phyloP scores from a whole-genome alignment of 2,113 vertebrate genomes.

The Falcunculus frontatus region DNA sequence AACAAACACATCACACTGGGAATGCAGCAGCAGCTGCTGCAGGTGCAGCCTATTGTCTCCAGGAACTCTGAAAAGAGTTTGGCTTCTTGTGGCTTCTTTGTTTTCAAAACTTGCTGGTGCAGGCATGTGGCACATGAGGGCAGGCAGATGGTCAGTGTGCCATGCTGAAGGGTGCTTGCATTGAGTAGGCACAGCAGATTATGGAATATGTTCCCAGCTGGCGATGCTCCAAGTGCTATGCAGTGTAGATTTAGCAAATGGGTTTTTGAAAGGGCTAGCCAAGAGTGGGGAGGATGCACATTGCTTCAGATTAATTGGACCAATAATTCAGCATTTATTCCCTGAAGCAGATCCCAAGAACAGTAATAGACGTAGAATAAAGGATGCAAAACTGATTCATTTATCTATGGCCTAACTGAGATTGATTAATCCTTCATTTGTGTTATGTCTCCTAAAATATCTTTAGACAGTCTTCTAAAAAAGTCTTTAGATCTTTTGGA shows the following conservation, averaged over 20 bases:
- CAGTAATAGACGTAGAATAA: neutral
- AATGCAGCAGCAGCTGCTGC: neutral
- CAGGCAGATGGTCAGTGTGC: neutral
- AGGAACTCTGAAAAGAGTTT: neutral
- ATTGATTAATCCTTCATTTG: neutral
- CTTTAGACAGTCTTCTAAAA: neutral
- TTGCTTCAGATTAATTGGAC: neutral
- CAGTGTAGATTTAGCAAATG: neutral
- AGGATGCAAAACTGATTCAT: neutral
- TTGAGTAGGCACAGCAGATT: neutral
- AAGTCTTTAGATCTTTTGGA: neutral
- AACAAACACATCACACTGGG: neutral
- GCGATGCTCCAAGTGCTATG: fast-evolving
- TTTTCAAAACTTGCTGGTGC: neutral
- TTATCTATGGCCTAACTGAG: neutral
- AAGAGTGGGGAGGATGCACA: neutral
- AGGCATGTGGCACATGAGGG: neutral
- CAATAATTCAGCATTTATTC: neutral
- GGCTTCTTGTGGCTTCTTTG: neutral
- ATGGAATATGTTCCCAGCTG: neutral
- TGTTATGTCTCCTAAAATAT: neutral
- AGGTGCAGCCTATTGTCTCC: neutral
- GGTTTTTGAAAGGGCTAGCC: neutral
- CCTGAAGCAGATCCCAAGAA: neutral
- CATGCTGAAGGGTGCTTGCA: neutral